These are phyloP conservation scores for Festucalex cinctus DNA, from an alignment of 2,113 vertebrate genomes.

Conservation along the genomic window DNA sequence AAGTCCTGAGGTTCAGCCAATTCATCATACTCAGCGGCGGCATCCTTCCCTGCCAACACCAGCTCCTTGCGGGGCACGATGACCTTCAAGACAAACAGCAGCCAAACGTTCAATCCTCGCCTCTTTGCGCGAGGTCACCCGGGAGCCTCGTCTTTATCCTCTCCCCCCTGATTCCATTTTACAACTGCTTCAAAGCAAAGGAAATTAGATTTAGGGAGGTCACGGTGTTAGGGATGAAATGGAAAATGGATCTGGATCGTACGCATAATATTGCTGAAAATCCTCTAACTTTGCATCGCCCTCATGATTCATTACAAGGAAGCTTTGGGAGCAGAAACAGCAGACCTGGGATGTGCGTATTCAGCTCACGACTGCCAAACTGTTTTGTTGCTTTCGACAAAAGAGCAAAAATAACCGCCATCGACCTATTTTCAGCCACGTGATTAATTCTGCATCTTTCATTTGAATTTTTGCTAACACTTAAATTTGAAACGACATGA, in stretches of 20 bases:
- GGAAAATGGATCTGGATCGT: background rate
- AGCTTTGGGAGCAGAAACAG: background rate
- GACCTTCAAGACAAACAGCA: conserved; percentile 71
- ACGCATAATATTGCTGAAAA: background rate
- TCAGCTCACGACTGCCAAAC: background rate
- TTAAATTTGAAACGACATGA: background rate
- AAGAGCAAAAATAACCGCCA: background rate
- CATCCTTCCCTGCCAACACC: conserved; percentile 90
- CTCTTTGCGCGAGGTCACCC: background rate
- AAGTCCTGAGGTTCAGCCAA: conserved; percentile 96
- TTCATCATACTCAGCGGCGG: conserved; percentile 95
- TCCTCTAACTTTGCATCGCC: background rate
- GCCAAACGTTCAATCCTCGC: conserved; percentile 5
- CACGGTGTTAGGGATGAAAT: background rate
- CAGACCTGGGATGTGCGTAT: background rate
- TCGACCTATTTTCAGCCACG: background rate
- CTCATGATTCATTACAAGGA: background rate
- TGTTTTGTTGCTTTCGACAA: background rate
- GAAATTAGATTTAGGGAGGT: background rate
- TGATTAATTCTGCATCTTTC: background rate
- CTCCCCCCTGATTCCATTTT: background rate
- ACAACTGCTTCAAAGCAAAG: background rate
- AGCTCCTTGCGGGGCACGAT: conserved; percentile 86
- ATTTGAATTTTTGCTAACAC: background rate
- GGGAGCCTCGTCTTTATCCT: background rate